Evolutionary conservation across 1,140 invertebrate genomes (phyloP), one percentile per base, ranked within the genome.

Genomic region (Cephus cinctus): DNA sequence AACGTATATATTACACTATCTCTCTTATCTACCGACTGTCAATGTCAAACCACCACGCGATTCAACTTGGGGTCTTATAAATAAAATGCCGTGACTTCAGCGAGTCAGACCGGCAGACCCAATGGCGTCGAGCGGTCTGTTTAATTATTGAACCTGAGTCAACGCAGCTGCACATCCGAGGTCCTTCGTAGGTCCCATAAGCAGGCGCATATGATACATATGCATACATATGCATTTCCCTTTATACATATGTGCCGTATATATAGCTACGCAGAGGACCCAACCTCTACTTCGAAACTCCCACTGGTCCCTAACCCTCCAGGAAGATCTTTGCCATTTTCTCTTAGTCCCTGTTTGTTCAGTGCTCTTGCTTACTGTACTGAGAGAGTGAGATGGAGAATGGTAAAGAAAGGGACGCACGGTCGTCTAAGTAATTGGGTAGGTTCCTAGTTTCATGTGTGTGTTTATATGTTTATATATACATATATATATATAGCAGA

Each of bases 351-450:
- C n/a, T n/a, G n/a, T n/a, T n/a, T n/a, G n/a, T n/a, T n/a, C n/a
- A n/a, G n/a, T n/a, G n/a, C n/a, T n/a, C n/a, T n/a, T n/a, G n/a
- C n/a, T n/a, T n/a, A n/a, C n/a, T 49, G 54, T 43, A 43, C 32
- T 32, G 9, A 44, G 30, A 15, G 42, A 35, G 5, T 22, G 22
- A 11, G 34, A 14, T 41, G 47, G 51, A 55, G 48, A 56, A 45
- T 49, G 47, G 43, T 42, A 16, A 11, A 15, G 43, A 23, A 22
- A 8, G 23, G 16, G 2, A 47, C 23, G 16, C 39, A 43, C 34
- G 53, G 44, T 39, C 50, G 56, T 55, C 54, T 61, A 56, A 61
- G 59, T 63, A 63, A 66, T 60, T 61, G 59, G 59, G 47, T 61
- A 57, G 45, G 53, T 57, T 41, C 22, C 12, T 15, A 23, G 16